A percentile compares a stretch with the other conserved stretches of the same genome.
phyloP scores from a whole-genome alignment of 1,140 invertebrate genomes.

The Anagrus nilaparvatae region DNA sequence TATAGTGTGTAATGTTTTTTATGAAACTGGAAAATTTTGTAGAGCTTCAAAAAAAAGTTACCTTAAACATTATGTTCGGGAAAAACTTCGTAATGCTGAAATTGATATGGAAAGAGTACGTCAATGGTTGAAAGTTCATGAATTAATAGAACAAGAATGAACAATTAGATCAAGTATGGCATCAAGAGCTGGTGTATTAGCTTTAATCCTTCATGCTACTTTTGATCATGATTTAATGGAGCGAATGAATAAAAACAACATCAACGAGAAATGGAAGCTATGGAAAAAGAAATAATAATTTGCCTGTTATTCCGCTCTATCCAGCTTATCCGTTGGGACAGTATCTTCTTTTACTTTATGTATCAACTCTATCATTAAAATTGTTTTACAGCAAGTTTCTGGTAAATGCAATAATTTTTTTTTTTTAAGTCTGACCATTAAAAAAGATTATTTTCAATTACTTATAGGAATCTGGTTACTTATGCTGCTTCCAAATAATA shows the following conservation, averaged over 20 bases:
- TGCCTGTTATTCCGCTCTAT: too few relatives aligned
- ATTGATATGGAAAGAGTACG: constrained; percentile 66
- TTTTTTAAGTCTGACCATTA: too few relatives aligned
- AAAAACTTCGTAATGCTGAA: constrained; percentile 85
- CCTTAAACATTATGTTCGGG: constrained; percentile 89
- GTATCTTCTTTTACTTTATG: too few relatives aligned
- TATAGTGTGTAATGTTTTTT: constrained; percentile 76
- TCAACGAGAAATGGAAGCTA: constrained; percentile 36
- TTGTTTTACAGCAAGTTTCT: too few relatives aligned
- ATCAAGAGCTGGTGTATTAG: constrained; percentile 80
- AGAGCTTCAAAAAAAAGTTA: constrained; percentile 83
- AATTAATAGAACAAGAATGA: constrained; percentile 89
- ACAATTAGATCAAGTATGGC: constrained; percentile 80
- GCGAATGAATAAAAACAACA: constrained; percentile 43
- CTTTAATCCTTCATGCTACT: constrained; percentile 88
- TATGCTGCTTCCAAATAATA: too few relatives aligned
- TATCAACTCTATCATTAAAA: too few relatives aligned
- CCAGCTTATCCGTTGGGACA: too few relatives aligned
- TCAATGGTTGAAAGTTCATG: constrained; percentile 89
- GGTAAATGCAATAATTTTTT: too few relatives aligned
- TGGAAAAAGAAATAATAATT: constrained; percentile 40
- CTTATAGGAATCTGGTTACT: too few relatives aligned
- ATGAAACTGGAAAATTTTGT: constrained; percentile 73
- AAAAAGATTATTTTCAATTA: too few relatives aligned
- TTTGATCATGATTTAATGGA: constrained; percentile 89